Evolutionary conservation across 2,797 vertebrate species (phyloP), one percentile per base, ranked within the genome.

Genomic region (Simalia tracyae): DNA sequence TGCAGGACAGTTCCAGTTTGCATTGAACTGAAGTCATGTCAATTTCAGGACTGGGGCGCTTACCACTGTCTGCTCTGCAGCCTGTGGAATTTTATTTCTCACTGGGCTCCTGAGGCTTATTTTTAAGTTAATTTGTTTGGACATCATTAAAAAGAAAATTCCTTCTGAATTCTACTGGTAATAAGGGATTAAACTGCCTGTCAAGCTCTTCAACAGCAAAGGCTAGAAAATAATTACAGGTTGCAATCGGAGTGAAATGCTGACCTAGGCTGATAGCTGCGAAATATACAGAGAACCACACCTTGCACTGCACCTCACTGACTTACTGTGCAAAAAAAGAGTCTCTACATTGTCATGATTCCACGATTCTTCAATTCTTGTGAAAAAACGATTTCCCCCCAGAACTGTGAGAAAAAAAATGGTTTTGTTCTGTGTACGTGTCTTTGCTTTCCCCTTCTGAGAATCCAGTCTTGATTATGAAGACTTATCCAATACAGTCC

Each of bases 21-120:
- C 92, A 91, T 96, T 95, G 92, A 96, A 96, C 92, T 95, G 96
- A 97, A 97, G 91, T 96, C 96, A 96, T 96, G 97, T 97, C 95
- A 96, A 5, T 97, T 97, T 97, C 76, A 94, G 88, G 95, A 89
- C 84, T 94, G 86, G 95, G 90, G 88, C 91, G 92, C 92, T 96
- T 97, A 97, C 97, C 97, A 97, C 90, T 84, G 94, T 95, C 95
- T 96, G 95, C 96, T 97, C 95, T 94, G 95, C 95, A 0, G 7
- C 91, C 94, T 95, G 91, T 91, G 96, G 93, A 95, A 94, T 94
- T 96, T 94, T 3, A 5, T 94, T 95, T 97, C 93, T 92, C 81
- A 59, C 94, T 96, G 94, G 90, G 94, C 92, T 94, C 94, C 68
- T 46, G 36, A 87, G 92, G 92, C 95, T 96, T 97, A 95, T 95